Percentiles rank a stretch among this genome's conserved stretches.
phyloP scores from a whole-genome alignment of 1,140 invertebrate genomes.

The Augochlora pura region DNA sequence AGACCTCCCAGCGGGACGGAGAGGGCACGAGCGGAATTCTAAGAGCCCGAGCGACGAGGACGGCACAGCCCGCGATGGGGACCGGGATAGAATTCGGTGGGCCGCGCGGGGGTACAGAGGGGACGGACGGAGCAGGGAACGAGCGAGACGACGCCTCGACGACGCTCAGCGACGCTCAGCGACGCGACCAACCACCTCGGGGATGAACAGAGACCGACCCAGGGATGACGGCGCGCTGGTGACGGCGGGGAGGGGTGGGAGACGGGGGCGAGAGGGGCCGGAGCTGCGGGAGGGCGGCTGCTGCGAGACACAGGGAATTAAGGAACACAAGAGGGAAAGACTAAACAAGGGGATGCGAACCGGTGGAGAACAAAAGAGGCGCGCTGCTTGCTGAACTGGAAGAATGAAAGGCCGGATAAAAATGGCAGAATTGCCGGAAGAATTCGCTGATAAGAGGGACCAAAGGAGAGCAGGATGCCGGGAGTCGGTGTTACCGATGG shows the following conservation, averaged over 20 bases:
- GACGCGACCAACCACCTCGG: background rate
- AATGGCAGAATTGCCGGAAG: background rate
- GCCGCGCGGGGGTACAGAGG: background rate
- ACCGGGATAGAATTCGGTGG: background rate
- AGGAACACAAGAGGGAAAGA: constrained; percentile 4
- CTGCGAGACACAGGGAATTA: constrained; percentile 8
- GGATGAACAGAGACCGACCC: background rate
- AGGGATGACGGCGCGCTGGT: background rate
- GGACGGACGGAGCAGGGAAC: background rate
- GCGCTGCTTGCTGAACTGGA: background rate
- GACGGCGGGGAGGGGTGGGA: too few relatives aligned
- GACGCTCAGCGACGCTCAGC: background rate
- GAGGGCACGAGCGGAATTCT: constrained; percentile 7
- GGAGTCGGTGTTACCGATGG: background rate
- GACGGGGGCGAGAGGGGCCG: too few relatives aligned
- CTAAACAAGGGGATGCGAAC: constrained; percentile 1
- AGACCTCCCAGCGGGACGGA: constrained; percentile 14
- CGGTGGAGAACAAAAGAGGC: background rate
- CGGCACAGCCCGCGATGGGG: background rate
- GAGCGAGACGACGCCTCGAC: constrained; percentile 12
- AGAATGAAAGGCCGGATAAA: constrained; percentile 25
- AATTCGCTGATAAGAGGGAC: constrained; percentile 16
- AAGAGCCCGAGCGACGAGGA: constrained; percentile 19
- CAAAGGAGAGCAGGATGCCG: background rate
- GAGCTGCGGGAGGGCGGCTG: too few relatives aligned